Evolutionary conservation across 2,797 vertebrate genomes (phyloP).

Genomic region (Octomys mimax): DNA sequence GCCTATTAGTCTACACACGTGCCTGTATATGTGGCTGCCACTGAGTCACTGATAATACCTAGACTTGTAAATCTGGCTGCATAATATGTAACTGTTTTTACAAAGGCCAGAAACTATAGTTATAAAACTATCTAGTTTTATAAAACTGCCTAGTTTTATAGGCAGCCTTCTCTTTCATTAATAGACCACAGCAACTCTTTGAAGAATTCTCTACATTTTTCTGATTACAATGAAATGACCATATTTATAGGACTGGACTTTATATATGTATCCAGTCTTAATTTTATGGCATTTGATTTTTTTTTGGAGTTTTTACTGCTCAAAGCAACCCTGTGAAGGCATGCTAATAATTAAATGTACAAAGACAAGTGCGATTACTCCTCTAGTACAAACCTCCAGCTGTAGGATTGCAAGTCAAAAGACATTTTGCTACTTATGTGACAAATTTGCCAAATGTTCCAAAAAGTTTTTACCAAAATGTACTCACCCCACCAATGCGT

Average conservation of each 20-base stretch:
- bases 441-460: background rate
- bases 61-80: background rate
- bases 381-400: background rate
- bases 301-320: background rate
- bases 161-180: background rate
- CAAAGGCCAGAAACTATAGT: background rate
- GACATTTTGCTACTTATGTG: background rate
- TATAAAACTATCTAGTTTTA: too few relatives aligned
- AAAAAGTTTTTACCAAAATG: background rate
- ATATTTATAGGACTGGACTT: background rate
- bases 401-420: background rate
- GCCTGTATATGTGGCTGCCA: background rate
- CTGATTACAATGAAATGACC: background rate
- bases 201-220: background rate
- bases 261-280: background rate
- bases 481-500: background rate
- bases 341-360: background rate
- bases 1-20: background rate
- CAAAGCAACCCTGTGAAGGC: background rate
- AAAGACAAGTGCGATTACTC: conserved; percentile 1
- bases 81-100: background rate
- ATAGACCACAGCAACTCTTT: background rate
- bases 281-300: conserved; percentile 16
- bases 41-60: background rate
- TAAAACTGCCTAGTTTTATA: background rate